These are phyloP conservation scores for Helleia helle DNA, from an alignment of 2,888 invertebrate species.

Conservation along the genomic window DNA sequence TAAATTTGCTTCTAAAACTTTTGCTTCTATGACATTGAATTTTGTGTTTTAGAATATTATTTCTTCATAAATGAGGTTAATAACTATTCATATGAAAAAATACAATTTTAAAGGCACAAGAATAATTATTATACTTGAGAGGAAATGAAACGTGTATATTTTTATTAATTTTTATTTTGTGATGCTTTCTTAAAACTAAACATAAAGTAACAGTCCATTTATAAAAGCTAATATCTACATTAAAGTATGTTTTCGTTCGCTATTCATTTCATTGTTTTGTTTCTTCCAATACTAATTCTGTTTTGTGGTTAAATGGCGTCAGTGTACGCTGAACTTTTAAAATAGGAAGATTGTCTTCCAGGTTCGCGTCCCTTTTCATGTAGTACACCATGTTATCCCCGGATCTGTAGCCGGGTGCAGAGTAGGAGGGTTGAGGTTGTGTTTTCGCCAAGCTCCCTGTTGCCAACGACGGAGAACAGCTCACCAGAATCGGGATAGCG, in stretches of 20 bases:
- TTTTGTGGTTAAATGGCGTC: conserved; percentile 15
- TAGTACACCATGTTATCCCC: conserved; percentile 43
- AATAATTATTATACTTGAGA: not conserved
- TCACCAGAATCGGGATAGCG: conserved; percentile 53
- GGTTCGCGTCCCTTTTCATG: conserved; percentile 45
- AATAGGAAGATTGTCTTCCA: conserved; percentile 18
- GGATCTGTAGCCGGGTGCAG: conserved; percentile 30
- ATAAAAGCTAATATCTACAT: not conserved
- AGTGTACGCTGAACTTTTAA: conserved; percentile 20
- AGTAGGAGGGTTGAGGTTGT: conserved; percentile 27
- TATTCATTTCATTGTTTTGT: conserved; percentile 10
- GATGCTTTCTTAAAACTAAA: conserved; percentile 6
- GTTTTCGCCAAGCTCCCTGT: conserved; percentile 48
- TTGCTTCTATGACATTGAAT: too few relatives aligned
- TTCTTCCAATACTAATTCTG: conserved; percentile 15
- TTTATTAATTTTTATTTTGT: conserved; percentile 2
- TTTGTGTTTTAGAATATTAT: not conserved
- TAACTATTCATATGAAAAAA: too few relatives aligned
- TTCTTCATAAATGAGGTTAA: not conserved
- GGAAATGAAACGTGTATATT: not conserved
- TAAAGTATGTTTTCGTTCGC: not conserved
- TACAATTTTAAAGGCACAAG: too few relatives aligned
- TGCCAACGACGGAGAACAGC: conserved; percentile 56
- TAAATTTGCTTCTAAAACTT: too few relatives aligned
- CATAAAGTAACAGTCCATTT: not conserved